Evolutionary conservation across 2,888 invertebrate genomes (phyloP).

Genomic region (Agrochola lychnidis): DNA sequence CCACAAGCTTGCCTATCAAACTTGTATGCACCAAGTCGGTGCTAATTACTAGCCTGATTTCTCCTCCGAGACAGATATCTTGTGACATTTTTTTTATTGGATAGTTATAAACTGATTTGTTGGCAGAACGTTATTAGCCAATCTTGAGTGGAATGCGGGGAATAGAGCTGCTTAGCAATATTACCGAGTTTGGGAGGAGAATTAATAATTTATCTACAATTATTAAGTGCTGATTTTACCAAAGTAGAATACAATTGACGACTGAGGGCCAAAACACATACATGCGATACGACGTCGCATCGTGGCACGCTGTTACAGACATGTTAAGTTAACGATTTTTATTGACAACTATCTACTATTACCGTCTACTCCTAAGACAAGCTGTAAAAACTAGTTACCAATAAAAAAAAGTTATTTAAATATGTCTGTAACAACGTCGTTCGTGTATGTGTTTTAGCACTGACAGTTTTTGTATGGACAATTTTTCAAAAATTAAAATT

Average conservation of each 20-base stretch:
- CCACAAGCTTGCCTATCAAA: constrained; percentile 31
- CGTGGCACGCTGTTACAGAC: too few species aligned
- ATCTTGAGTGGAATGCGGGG: constrained; percentile 49
- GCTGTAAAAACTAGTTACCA: too few species aligned
- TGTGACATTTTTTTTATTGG: constrained; percentile 53
- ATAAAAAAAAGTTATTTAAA: too few species aligned
- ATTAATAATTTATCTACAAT: neutral
- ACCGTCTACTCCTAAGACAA: too few species aligned
- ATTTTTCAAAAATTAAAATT: neutral
- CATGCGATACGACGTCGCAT: too few species aligned
- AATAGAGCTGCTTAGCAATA: constrained; percentile 16
- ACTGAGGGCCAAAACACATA: too few species aligned
- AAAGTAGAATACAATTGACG: neutral
- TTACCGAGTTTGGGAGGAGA: neutral
- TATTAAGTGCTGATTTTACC: neutral
- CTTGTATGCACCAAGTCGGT: constrained; percentile 46
- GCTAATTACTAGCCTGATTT: constrained; percentile 64
- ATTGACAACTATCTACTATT: too few species aligned
- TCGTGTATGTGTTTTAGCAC: too few species aligned
- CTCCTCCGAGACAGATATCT: constrained; percentile 63
- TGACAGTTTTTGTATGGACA: too few species aligned
- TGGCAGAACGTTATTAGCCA: constrained; percentile 46
- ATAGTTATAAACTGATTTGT: constrained; percentile 39
- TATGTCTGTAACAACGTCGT: too few species aligned
- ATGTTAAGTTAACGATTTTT: too few species aligned